A percentile compares a stretch with the other conserved stretches of the same genome.
Evolutionary conservation across 1,140 invertebrate species (phyloP).

Genomic region (Eriosoma lanigerum): DNA sequence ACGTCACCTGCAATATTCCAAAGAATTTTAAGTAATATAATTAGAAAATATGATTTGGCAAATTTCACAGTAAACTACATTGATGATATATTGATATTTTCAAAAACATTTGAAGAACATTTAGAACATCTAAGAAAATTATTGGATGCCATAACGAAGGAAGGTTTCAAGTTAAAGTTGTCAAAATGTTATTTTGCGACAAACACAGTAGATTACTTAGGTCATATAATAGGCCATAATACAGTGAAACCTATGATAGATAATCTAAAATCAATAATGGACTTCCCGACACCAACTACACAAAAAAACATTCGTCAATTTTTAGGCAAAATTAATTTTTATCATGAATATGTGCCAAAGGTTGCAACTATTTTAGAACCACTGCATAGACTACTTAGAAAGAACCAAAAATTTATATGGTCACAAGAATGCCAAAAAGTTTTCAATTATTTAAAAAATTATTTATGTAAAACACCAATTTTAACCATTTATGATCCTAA

Average conservation of each 20-base stretch:
- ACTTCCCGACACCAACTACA: conserved; percentile 55
- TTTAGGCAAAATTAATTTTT: conserved; percentile 52
- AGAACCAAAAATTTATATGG: conserved; percentile 8
- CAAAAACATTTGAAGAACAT: conserved; percentile 53
- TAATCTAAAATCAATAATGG: conserved; percentile 57
- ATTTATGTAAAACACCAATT: conserved; percentile 9
- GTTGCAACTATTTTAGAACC: conserved; percentile 21
- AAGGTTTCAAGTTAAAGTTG: conserved; percentile 57
- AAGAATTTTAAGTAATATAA: conserved; percentile 55
- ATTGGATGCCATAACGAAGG: conserved; percentile 55
- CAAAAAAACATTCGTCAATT: conserved; percentile 56
- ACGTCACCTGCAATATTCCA: conserved; percentile 60
- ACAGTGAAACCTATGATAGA: conserved; percentile 56
- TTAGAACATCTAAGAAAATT: conserved; percentile 54
- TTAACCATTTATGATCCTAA: conserved; percentile 2
- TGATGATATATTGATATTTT: conserved; percentile 55
- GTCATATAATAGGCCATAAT: conserved; percentile 57
- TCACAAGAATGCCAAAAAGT: background rate
- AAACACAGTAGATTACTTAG: conserved; percentile 56
- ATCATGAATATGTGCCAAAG: conserved; percentile 53
- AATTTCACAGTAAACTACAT: conserved; percentile 54
- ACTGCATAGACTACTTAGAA: conserved; percentile 11
- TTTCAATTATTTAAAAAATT: background rate
- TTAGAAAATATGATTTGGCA: conserved; percentile 48
- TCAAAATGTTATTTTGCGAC: conserved; percentile 57